Conservation (phyloP, 2,888 invertebrate genomes). For the Lepidocyrtinus sp. region DNA sequence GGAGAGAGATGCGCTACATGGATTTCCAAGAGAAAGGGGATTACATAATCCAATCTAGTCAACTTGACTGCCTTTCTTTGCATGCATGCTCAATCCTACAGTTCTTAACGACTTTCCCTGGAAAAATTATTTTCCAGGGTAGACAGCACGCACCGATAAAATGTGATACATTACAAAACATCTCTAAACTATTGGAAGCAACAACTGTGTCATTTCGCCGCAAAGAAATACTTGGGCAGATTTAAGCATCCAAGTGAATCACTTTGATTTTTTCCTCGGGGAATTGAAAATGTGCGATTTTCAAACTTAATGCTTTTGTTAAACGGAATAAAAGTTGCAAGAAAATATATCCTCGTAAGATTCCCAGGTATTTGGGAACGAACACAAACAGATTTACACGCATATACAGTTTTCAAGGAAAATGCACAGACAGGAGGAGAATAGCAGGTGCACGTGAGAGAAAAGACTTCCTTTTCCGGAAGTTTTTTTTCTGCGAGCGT, state of each 20-base stretch:
- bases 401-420: neutral
- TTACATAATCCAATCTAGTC: constrained; percentile 11
- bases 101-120: neutral
- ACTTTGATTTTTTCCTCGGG: neutral
- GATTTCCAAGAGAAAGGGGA: constrained; percentile 2
- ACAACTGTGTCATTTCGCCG: neutral
- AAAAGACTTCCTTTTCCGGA: neutral
- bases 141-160: neutral
- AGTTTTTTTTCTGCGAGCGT: constrained; percentile 12
- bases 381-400: neutral
- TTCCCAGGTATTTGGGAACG: neutral
- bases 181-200: neutral
- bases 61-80: constrained; percentile 7
- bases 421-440: neutral
- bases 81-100: neutral
- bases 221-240: neutral
- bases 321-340: neutral
- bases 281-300: neutral
- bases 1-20: neutral
- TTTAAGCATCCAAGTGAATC: neutral
- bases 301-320: neutral
- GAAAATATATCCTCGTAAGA: neutral
- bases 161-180: neutral
- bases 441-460: neutral
- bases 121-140: neutral